Conservation (phyloP, 2,797 vertebrate species). For the Cyclopterus lumpus region DNA sequence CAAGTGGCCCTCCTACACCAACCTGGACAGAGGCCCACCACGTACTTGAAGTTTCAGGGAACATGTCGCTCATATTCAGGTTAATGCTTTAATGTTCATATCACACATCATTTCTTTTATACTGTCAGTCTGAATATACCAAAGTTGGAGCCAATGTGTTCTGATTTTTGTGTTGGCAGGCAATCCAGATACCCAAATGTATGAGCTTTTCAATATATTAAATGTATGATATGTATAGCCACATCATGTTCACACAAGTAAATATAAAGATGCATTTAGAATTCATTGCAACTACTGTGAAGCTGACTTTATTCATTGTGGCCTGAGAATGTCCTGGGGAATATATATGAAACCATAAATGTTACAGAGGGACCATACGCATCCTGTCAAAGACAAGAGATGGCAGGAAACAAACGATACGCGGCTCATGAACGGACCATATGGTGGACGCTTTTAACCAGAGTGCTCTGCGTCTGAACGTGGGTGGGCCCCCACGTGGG, state of each 20-base stretch:
- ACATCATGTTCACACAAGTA: background rate
- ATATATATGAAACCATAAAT: background rate
- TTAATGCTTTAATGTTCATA: background rate
- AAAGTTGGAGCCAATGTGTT: too few species aligned
- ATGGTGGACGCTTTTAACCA: constrained; percentile 40
- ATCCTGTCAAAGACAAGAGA: constrained; percentile 11
- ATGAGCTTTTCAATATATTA: background rate
- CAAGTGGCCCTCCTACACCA: background rate
- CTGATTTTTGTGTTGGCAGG: too few species aligned
- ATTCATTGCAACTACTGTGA: background rate
- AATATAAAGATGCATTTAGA: background rate
- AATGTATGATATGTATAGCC: background rate
- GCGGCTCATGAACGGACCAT: constrained; percentile 45
- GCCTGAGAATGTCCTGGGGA: background rate
- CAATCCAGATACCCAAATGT: background rate
- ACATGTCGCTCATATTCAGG: background rate
- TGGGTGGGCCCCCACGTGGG: constrained; percentile 56
- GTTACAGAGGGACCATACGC: background rate
- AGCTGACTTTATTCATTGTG: background rate
- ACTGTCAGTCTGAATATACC: background rate
- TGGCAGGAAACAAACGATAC: constrained; percentile 48
- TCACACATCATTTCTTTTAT: background rate
- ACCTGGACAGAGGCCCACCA: background rate
- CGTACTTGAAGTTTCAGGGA: background rate
- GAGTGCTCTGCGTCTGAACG: constrained; percentile 24